Evolutionary conservation across 2,888 invertebrate species (phyloP), one percentile per base, ranked within the genome.

Genomic region (Lysandra coridon): DNA sequence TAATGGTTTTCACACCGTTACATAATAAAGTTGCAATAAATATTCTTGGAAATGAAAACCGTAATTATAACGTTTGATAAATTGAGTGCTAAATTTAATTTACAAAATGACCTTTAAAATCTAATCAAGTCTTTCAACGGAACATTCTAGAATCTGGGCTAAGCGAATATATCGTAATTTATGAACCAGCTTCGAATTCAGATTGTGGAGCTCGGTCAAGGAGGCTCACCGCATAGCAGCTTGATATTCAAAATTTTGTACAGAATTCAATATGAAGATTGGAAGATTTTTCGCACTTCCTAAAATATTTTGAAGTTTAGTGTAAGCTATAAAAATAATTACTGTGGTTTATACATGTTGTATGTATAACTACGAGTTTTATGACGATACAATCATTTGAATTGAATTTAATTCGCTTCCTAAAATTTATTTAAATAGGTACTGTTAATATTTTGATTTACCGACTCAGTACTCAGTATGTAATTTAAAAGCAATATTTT

Each of bases 141-240:
- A 78, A 78, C 64, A 69, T 78, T 49, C 69, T 10, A 30, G 40
- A 78, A 64, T 33, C 33, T 49, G 12, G 78, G 78, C 69, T 78
- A n/a, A 76, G 53, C 76, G 76, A 76, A 76, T 76, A 57, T 76
- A 76, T 57, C 76, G 78, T 78, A 64, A 64, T 78, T 78, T 78
- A 78, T 78, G 69, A 78, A 78, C 44, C 23, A 78, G 64, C 78
- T 69, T 44, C 49, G 69, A 49, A 69, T 78, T 44, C 78, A 49
- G 69, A 69, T 53, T 69, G 44, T 64, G 33, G 30, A 78, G 78
- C 49, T 69, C 78, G 78, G 64, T 49, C 78, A 64, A 78, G 49
- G 78, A 78, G 69, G 78, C 69, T 23, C 40, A 69, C 69, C 78
- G 23, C 69, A 69, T n/a, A 64, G 14, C 78, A 44, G 64, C 69